Evolutionary conservation across 2,113 vertebrate species (phyloP).

Genomic region (Ophthalmolycus amberensis): DNA sequence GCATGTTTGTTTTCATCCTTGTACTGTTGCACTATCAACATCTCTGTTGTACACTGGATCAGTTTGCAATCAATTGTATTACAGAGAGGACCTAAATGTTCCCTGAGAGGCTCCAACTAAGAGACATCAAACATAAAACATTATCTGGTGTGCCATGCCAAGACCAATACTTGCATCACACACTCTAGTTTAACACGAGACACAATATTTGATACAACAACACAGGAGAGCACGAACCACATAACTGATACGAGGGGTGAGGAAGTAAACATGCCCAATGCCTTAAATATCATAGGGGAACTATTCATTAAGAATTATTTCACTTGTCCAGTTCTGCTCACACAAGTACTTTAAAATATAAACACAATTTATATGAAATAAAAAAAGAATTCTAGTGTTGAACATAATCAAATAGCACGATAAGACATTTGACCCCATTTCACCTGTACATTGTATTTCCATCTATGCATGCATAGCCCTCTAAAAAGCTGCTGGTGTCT

Average conservation of each 20-base stretch:
- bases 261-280: neutral
- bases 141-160: conserved; percentile 6
- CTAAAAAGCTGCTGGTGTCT: too few species aligned
- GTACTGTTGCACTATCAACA: neutral
- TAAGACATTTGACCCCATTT: neutral
- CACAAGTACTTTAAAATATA: too few species aligned
- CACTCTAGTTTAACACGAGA: neutral
- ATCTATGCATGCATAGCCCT: too few species aligned
- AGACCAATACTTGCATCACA: conserved; percentile 38
- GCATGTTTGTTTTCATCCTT: neutral
- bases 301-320: neutral
- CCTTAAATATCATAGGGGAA: neutral
- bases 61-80: neutral
- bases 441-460: too few species aligned
- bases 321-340: neutral
- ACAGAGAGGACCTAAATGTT: neutral
- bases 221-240: neutral
- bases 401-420: neutral
- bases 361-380: too few species aligned
- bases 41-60: neutral
- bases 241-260: neutral
- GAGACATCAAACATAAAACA: conserved; percentile 21
- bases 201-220: neutral
- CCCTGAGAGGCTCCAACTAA: conserved; percentile 15
- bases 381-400: too few species aligned